A percentile compares a stretch with the other conserved stretches of the same genome.
These are phyloP conservation scores for Ptilonorhynchus violaceus DNA, from an alignment of 2,113 vertebrate species.

Conservation along the genomic window DNA sequence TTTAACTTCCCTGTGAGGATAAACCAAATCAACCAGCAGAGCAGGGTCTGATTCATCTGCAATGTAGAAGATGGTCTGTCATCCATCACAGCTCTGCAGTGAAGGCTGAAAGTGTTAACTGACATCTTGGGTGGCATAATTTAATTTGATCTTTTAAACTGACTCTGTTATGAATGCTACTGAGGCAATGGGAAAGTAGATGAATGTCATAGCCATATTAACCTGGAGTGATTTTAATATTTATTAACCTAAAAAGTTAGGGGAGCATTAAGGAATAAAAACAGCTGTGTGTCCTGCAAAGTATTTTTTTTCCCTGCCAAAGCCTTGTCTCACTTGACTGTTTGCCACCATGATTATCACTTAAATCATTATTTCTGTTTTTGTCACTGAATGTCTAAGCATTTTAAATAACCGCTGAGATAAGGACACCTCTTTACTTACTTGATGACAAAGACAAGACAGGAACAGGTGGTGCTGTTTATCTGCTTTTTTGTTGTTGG, in stretches of 20 bases:
- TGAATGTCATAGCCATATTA: neutral
- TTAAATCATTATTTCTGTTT: neutral
- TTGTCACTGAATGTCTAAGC: neutral
- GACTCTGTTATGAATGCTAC: neutral
- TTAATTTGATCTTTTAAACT: neutral
- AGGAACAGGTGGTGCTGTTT: neutral
- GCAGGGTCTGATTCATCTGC: neutral
- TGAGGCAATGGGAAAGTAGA: neutral
- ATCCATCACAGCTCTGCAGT: neutral
- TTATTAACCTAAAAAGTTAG: slow-evolving; percentile 8
- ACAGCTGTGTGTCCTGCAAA: neutral
- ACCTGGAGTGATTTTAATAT: neutral
- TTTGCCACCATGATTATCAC: neutral
- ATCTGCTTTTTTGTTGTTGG: slow-evolving; percentile 26
- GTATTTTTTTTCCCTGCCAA: neutral
- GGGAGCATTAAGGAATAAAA: neutral
- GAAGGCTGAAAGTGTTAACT: neutral
- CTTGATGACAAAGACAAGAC: slow-evolving; percentile 8
- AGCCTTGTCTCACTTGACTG: neutral
- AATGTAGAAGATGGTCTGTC: neutral
- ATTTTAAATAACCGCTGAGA: slow-evolving; percentile 35
- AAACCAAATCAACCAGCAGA: neutral
- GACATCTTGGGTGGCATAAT: neutral
- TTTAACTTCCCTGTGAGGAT: neutral
- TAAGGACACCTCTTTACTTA: slow-evolving; percentile 11